phyloP scores from a whole-genome alignment of 1,140 invertebrate species.

The Lepidurus packardi region DNA sequence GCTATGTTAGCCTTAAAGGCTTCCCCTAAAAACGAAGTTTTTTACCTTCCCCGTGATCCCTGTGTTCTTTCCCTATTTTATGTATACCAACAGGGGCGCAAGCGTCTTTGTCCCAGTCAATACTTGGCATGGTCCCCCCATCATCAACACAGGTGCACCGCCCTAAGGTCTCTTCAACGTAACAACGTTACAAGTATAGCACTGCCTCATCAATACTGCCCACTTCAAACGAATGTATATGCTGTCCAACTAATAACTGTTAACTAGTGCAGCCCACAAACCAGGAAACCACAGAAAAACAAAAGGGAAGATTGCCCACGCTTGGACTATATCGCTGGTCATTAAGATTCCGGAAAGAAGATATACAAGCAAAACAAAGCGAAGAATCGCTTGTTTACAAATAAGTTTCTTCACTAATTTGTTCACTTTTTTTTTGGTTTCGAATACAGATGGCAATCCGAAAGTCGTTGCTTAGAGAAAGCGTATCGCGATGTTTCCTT shows the following conservation, averaged over 20 bases:
- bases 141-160: constrained; percentile 5
- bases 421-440: neutral
- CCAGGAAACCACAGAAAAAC: neutral
- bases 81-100: neutral
- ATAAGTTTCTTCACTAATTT: neutral
- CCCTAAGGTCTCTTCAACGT: neutral
- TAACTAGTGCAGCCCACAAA: neutral
- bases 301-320: neutral
- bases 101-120: constrained; percentile 10
- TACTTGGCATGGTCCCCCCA: neutral
- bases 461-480: neutral
- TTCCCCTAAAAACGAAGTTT: neutral
- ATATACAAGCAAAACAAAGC: neutral
- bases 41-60: neutral
- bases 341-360: neutral
- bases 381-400: neutral
- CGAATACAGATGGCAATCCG: neutral
- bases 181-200: neutral
- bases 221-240: no score
- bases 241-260: no score
- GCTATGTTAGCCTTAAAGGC: neutral
- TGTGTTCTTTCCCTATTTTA: neutral
- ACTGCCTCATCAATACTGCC: neutral
- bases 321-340: neutral
- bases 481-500: neutral